phyloP scores from a whole-genome alignment of 2,888 invertebrate genomes.

The Smittia sp. region DNA sequence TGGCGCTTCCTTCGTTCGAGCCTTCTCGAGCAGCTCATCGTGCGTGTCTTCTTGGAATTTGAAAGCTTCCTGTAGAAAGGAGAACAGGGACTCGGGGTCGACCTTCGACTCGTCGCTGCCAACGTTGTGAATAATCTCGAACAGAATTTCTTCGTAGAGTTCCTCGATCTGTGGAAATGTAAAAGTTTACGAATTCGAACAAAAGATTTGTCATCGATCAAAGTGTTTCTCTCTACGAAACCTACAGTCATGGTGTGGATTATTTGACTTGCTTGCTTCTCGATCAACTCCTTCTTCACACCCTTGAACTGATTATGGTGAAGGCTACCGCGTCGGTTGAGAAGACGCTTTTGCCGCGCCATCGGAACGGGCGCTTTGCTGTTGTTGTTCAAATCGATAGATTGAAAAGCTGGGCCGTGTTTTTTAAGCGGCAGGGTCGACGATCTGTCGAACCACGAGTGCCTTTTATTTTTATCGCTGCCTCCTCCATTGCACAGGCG shows the following conservation, averaged over 20 bases:
- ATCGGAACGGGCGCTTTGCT: background rate
- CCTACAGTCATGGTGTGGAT: conserved; percentile 81
- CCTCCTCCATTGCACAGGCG: conserved; percentile 43
- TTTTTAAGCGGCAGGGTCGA: conserved; percentile 41
- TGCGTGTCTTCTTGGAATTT: conserved; percentile 70
- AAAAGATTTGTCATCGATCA: background rate
- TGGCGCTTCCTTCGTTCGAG: conserved; percentile 77
- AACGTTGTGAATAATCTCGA: conserved; percentile 79
- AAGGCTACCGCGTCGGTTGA: conserved; percentile 56
- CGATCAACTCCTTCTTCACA: conserved; percentile 71
- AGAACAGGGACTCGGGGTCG: conserved; percentile 65
- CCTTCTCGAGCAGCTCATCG: conserved; percentile 65
- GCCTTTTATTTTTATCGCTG: conserved; percentile 42
- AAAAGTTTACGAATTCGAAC: background rate
- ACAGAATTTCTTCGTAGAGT: conserved; percentile 78
- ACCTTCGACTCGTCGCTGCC: conserved; percentile 72
- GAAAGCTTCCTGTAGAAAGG: conserved; percentile 77
- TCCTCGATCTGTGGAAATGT: conserved; percentile 70
- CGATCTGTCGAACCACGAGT: conserved; percentile 47
- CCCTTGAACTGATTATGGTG: conserved; percentile 70
- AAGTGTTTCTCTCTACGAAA: conserved; percentile 46
- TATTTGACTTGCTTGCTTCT: conserved; percentile 69
- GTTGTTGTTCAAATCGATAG: conserved; percentile 15
- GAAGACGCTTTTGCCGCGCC: conserved; percentile 28
- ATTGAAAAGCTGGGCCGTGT: conserved; percentile 24